Evolutionary conservation across 2,113 vertebrate species (phyloP).

Genomic region (Rhinolophus ferrumequinum): DNA sequence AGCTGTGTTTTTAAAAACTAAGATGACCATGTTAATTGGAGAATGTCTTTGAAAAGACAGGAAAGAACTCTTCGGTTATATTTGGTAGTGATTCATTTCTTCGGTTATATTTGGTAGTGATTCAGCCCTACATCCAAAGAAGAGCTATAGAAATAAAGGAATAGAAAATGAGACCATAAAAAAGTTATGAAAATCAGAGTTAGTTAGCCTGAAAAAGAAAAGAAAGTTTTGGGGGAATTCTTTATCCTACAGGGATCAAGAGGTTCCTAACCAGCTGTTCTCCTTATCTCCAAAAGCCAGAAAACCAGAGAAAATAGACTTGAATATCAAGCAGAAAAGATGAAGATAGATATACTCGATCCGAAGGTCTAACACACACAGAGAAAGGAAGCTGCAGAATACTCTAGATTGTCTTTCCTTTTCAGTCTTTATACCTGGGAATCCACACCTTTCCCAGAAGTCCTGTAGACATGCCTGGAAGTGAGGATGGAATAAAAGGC

Average conservation of each 20-base stretch:
- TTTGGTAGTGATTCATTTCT: neutral
- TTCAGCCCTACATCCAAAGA: neutral
- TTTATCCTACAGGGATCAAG: constrained; percentile 25
- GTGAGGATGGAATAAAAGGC: neutral
- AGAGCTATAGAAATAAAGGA: constrained; percentile 45
- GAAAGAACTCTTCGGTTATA: constrained; percentile 11
- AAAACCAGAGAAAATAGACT: constrained; percentile 37
- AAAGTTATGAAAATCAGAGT: constrained; percentile 47
- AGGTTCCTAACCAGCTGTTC: neutral
- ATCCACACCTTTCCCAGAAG: neutral
- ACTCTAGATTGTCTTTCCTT: neutral
- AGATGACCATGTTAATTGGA: neutral
- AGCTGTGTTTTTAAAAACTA: neutral
- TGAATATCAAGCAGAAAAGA: constrained; percentile 21
- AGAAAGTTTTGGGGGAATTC: constrained; percentile 20
- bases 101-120: neutral
- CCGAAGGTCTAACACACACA: neutral
- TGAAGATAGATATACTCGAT: neutral
- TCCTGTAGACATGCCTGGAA: neutral
- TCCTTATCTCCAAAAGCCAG: constrained; percentile 19
- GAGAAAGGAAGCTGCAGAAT: neutral
- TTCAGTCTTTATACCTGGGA: neutral
- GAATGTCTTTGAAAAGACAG: neutral
- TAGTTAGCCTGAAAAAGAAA: constrained; percentile 31
- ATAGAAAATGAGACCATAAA: constrained; percentile 17